A percentile compares a stretch with the other conserved stretches of the same genome.
These are phyloP conservation scores for Diloba caeruleocephala DNA, from an alignment of 2,888 invertebrate species.

Conservation along the genomic window DNA sequence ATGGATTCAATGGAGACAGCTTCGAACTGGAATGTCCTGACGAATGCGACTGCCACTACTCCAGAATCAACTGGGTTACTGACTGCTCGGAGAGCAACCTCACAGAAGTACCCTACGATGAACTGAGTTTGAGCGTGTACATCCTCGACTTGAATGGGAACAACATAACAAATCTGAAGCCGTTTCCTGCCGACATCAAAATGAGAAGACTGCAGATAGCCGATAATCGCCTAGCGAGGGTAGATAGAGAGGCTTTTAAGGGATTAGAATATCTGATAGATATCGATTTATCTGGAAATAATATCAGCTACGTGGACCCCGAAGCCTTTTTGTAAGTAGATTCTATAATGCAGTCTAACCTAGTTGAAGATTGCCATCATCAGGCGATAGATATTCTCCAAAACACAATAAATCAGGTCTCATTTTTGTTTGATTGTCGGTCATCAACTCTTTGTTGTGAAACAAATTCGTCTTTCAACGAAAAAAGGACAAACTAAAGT, in stretches of 20 bases:
- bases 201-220: conserved; percentile 92
- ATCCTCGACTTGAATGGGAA: conserved; percentile 92
- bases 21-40: conserved; percentile 92
- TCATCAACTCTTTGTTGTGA: conserved; percentile 22
- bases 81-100: conserved; percentile 93
- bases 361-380: not conserved
- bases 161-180: conserved; percentile 88
- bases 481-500: conserved; percentile 12
- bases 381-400: not conserved
- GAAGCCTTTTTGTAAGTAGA: conserved; percentile 90
- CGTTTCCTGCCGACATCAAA: conserved; percentile 92
- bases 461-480: conserved; percentile 13
- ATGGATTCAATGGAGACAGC: conserved; percentile 90
- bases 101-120: conserved; percentile 91
- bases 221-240: conserved; percentile 90
- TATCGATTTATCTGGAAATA: conserved; percentile 91
- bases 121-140: conserved; percentile 92
- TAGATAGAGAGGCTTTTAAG: conserved; percentile 90
- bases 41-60: conserved; percentile 93
- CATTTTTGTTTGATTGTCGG: conserved; percentile 6
- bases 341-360: conserved; percentile 10
- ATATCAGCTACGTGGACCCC: conserved; percentile 90
- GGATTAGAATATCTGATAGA: conserved; percentile 92
- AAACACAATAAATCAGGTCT: conserved; percentile 12
- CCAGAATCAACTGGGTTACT: conserved; percentile 93